A percentile compares a stretch with the other conserved stretches of the same genome.
phyloP scores from a whole-genome alignment of 2,888 invertebrate species.

The Andrena camellia region DNA sequence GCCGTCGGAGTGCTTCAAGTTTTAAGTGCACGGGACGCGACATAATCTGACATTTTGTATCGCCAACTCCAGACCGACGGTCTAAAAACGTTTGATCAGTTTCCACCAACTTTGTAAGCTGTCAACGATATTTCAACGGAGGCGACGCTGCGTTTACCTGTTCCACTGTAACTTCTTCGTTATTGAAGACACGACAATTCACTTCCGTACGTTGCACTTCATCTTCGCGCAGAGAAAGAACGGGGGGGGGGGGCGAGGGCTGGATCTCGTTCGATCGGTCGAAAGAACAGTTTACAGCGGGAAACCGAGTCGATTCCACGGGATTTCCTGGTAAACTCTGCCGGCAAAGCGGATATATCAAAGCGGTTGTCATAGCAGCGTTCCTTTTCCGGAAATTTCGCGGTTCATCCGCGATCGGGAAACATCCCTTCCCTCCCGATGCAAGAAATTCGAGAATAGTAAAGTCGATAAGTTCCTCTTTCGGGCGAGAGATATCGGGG shows the following conservation, averaged over 20 bases:
- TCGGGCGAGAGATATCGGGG: neutral
- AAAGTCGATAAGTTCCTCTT: neutral
- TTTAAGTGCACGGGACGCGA: slow-evolving; percentile 51
- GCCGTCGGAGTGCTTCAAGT: slow-evolving; percentile 36
- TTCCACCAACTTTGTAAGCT: slow-evolving; percentile 17
- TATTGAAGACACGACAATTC: slow-evolving; percentile 5
- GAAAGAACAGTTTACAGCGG: slow-evolving; percentile 63
- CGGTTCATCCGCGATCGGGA: slow-evolving; percentile 24
- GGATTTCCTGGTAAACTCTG: slow-evolving; percentile 53
- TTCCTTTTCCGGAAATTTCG: slow-evolving; percentile 37
- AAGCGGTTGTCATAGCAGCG: slow-evolving; percentile 7
- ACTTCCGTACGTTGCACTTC: neutral
- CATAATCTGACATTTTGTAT: slow-evolving; percentile 46
- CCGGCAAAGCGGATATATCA: slow-evolving; percentile 46
- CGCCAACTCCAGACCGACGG: neutral
- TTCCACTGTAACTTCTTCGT: neutral
- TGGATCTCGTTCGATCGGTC: slow-evolving; percentile 4
- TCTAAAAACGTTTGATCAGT: slow-evolving; percentile 23
- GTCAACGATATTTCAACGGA: neutral
- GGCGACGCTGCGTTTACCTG: neutral
- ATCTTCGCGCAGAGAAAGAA: neutral
- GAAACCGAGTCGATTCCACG: slow-evolving; percentile 66
- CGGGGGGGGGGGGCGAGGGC: no score
- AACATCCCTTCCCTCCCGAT: neutral
- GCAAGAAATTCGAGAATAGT: slow-evolving; percentile 42